Conservation (phyloP, 2,797 vertebrate genomes). For the Zenarchopterus dispar region DNA sequence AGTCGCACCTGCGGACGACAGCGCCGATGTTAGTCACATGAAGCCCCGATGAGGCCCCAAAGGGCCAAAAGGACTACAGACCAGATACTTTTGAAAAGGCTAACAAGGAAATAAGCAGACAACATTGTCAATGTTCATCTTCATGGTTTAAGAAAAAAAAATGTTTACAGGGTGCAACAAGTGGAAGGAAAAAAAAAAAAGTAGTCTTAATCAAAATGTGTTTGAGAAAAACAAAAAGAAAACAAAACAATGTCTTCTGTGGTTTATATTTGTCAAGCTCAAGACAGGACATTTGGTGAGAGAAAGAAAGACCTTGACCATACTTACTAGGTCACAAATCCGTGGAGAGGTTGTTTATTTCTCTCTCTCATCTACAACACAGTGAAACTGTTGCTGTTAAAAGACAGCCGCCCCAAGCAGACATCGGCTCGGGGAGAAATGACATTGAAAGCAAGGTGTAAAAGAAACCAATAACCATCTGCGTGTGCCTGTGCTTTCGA, state of each 20-base stretch:
- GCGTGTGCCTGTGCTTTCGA: constrained; percentile 10
- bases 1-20: constrained; percentile 89
- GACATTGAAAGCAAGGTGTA: constrained; percentile 66
- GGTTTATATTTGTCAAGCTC: constrained; percentile 58
- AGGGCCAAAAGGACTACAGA: constrained; percentile 25
- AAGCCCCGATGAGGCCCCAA: background rate
- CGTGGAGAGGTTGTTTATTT: constrained; percentile 89
- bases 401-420: constrained; percentile 82
- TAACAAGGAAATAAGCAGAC: constrained; percentile 37
- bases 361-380: constrained; percentile 94
- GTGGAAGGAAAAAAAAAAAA: constrained; percentile 12
- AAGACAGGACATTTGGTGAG: constrained; percentile 77
- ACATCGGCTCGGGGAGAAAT: constrained; percentile 78
- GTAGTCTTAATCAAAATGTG: constrained; percentile 20
- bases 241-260: constrained; percentile 34
- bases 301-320: constrained; percentile 89
- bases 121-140: constrained; percentile 33
- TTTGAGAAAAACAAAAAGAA: constrained; percentile 2
- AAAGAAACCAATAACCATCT: constrained; percentile 58
- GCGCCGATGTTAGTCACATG: constrained; percentile 3
- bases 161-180: constrained; percentile 47
- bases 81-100: constrained; percentile 14
- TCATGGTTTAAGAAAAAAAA: constrained; percentile 1
- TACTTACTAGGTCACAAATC: constrained; percentile 95
- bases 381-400: constrained; percentile 94